phyloP scores from a whole-genome alignment of 2,888 invertebrate species.

The Brachycybe producta region DNA sequence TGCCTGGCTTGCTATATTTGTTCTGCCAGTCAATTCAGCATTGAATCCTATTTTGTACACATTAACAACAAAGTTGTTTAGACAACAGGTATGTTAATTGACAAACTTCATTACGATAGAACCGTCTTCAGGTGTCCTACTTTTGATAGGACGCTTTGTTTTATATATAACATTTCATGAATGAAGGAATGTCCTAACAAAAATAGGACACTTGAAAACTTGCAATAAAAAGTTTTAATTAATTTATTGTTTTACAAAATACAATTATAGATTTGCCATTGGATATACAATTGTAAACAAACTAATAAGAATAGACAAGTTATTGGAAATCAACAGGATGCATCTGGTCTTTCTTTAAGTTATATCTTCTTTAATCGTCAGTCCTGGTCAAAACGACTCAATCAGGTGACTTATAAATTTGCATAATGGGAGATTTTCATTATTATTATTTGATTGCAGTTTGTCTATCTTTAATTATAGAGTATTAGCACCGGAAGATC shows the following conservation, averaged over 20 bases:
- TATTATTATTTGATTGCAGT: not conserved
- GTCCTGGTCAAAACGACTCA: slow-evolving; percentile 14
- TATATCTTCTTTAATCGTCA: slow-evolving; percentile 17
- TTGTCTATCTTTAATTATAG: not conserved
- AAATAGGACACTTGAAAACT: too few relatives aligned
- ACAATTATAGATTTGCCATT: slow-evolving; percentile 13
- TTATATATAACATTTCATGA: not conserved
- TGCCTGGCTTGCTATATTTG: slow-evolving; percentile 47
- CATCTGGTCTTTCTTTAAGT: slow-evolving; percentile 13
- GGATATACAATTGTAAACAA: not conserved
- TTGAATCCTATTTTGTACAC: slow-evolving; percentile 50
- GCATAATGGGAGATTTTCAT: not conserved
- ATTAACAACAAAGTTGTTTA: slow-evolving; percentile 46
- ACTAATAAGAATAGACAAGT: not conserved
- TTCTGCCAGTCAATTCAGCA: slow-evolving; percentile 48
- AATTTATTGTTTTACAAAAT: too few relatives aligned
- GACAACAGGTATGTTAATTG: slow-evolving; percentile 39
- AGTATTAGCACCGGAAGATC: slow-evolving; percentile 9
- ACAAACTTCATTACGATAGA: not conserved
- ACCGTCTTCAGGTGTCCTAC: not conserved
- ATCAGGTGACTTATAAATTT: too few relatives aligned
- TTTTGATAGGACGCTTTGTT: not conserved
- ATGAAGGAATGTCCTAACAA: too few relatives aligned
- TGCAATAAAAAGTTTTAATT: too few relatives aligned
- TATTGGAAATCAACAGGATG: not conserved